Evolutionary conservation across 2,888 invertebrate species (phyloP), one percentile per base, ranked within the genome.

Genomic region (Philopedon plagiatum): DNA sequence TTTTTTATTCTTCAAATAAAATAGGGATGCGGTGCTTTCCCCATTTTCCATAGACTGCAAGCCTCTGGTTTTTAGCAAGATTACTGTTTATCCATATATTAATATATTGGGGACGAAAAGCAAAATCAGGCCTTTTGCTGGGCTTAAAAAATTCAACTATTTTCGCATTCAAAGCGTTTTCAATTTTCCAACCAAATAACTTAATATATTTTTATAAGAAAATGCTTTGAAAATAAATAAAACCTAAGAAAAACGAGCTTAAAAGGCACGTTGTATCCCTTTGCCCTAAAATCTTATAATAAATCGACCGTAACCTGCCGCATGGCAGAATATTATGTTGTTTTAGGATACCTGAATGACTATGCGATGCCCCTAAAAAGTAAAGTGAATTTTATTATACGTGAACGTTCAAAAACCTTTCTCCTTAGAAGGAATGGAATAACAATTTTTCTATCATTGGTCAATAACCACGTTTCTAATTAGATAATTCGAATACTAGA

Each of bases 211-310:
- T 44, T 44, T 44, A 44, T 19, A 44, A 19, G 18, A 44, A 44
- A 44, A 44, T 44, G 44, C 44, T 44, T 44, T 44, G 44, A 44
- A 44, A 44, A 44, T 44, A 39, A 39, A 39, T 39, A 39, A 34
- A n/a, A 39, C 5, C 15, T 18, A 44, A 44, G 44, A 44, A 19
- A 44, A 44, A 19, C 44, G 44, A 44, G 44, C 44, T 19, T 19
- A 44, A 44, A 44, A 19, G 44, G 44, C 19, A 5, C 44, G 44
- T 44, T 44, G 44, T 11, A 19, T 44, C 5, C 44, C 19, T 44
- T 44, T 44, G 44, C 18, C 44, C 19, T 19, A 44, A 18, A 44
- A 44, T 18, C 19, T 44, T 19, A 19, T 44, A 44, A 44, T 44
- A 44, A 44, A 44, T 44, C 44, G 44, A 44, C 44, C 44, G 44